Conservation (phyloP, 2,888 invertebrate species). For the Yponomeuta plumbellus region DNA sequence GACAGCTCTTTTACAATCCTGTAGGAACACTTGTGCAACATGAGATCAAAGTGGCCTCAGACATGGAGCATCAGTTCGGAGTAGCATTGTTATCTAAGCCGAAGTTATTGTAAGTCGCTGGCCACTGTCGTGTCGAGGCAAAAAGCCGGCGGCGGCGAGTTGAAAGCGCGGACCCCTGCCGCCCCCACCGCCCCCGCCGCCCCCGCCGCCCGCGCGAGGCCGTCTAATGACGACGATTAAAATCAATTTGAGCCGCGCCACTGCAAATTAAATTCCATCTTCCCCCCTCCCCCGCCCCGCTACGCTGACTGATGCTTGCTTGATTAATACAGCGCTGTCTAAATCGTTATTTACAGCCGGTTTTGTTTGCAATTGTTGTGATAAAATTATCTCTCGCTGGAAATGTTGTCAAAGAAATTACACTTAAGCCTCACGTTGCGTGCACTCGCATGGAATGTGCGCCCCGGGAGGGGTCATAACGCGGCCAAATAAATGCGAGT, state of each 20-base stretch:
- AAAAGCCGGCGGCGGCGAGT: slow-evolving; percentile 35
- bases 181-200: slow-evolving; percentile 19
- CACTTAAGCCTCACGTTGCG: no score
- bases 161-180: slow-evolving; percentile 31
- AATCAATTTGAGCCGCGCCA: slow-evolving; percentile 59
- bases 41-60: no score
- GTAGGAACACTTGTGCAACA: no score
- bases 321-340: not conserved
- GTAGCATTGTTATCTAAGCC: slow-evolving; percentile 9
- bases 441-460: no score
- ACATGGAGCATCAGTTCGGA: slow-evolving; percentile 12
- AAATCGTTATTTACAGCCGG: not conserved
- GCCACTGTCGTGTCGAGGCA: not conserved
- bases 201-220: slow-evolving; percentile 12
- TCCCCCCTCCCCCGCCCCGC: slow-evolving; percentile 16
- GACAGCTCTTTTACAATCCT: no score
- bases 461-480: no score
- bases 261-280: slow-evolving; percentile 15
- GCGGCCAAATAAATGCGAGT: no score
- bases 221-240: slow-evolving; percentile 68
- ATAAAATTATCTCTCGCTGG: no score
- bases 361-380: not conserved
- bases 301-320: not conserved
- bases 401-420: no score
- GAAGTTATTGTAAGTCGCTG: not conserved